A percentile compares a stretch with the other conserved stretches of the same genome.
phyloP scores from a whole-genome alignment of 2,113 vertebrate species.

The Monopterus albus region DNA sequence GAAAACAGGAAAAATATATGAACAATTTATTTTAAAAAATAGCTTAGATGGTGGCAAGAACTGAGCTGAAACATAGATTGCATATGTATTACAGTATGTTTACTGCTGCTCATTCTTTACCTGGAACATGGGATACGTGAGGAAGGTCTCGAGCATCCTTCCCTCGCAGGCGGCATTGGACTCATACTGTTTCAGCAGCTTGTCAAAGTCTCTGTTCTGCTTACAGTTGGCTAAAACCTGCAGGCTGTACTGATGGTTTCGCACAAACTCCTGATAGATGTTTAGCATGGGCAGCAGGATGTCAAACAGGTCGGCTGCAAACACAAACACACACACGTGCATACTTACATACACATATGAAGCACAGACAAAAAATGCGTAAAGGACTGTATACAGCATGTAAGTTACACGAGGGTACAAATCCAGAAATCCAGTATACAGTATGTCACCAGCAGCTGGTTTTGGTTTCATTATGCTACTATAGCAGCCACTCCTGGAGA shows the following conservation, averaged over 20 bases:
- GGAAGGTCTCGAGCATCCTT: constrained; percentile 97
- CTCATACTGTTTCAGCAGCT: constrained; percentile 98
- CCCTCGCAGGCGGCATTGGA: constrained; percentile 96
- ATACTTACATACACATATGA: not conserved
- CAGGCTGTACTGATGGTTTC: constrained; percentile 98
- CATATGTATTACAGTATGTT: not conserved
- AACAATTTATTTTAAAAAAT: too few species aligned
- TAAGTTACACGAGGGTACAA: not conserved
- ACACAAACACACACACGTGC: constrained; percentile 21
- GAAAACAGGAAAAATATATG: not conserved
- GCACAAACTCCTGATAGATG: constrained; percentile 99
- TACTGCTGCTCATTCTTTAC: constrained; percentile 68
- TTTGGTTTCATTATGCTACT: too few species aligned
- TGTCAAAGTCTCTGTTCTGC: constrained; percentile 99
- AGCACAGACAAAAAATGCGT: too few species aligned
- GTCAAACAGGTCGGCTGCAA: constrained; percentile 96
- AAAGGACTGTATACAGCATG: too few species aligned
- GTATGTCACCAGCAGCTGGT: too few species aligned
- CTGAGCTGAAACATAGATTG: not conserved
- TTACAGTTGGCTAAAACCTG: constrained; percentile 99
- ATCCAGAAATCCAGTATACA: not conserved
- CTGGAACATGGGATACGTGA: constrained; percentile 99
- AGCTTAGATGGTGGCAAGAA: not conserved
- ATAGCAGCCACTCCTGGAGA: too few species aligned
- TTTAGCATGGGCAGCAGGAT: constrained; percentile 99